A percentile compares a stretch with the other conserved stretches of the same genome.
Evolutionary conservation across 2,113 vertebrate species (phyloP).

Genomic region (Rana temporaria): DNA sequence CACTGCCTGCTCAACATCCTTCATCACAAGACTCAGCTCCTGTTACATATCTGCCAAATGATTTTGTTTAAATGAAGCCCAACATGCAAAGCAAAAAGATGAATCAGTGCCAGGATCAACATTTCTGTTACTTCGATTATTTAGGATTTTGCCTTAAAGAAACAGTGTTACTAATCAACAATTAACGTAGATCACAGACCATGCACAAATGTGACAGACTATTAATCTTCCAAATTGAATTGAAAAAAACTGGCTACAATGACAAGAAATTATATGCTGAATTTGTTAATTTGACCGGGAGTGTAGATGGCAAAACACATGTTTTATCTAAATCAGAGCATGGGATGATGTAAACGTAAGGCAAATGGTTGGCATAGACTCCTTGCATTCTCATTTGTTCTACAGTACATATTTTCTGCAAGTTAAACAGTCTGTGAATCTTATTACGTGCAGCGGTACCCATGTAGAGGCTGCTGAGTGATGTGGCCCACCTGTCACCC

Average conservation of each 20-base stretch:
- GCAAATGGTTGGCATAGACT: too few species aligned
- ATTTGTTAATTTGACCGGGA: conserved; percentile 13
- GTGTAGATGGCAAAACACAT: neutral
- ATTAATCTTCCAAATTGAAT: conserved; percentile 32
- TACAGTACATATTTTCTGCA: too few species aligned
- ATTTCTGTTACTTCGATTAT: conserved; percentile 50
- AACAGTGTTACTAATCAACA: conserved; percentile 19
- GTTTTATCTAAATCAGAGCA: neutral
- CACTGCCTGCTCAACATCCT: conserved; percentile 36
- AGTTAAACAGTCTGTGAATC: too few species aligned
- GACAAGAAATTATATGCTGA: conserved; percentile 5
- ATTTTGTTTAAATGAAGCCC: conserved; percentile 50
- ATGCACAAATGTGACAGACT: conserved; percentile 24
- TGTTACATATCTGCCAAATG: conserved; percentile 51
- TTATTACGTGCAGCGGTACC: too few species aligned
- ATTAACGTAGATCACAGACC: conserved; percentile 12
- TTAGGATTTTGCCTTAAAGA: conserved; percentile 27
- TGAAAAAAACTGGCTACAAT: neutral
- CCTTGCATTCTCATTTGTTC: too few species aligned
- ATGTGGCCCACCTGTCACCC: too few species aligned
- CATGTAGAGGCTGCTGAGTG: too few species aligned
- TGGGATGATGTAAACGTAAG: neutral
- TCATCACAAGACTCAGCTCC: conserved; percentile 33
- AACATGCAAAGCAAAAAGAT: conserved; percentile 25
- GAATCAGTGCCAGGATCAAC: conserved; percentile 42